Evolutionary conservation across 92 coral and sea anemone genomes (phyloP), one percentile per base, ranked within the genome.

Genomic region (Muricea muricata): DNA sequence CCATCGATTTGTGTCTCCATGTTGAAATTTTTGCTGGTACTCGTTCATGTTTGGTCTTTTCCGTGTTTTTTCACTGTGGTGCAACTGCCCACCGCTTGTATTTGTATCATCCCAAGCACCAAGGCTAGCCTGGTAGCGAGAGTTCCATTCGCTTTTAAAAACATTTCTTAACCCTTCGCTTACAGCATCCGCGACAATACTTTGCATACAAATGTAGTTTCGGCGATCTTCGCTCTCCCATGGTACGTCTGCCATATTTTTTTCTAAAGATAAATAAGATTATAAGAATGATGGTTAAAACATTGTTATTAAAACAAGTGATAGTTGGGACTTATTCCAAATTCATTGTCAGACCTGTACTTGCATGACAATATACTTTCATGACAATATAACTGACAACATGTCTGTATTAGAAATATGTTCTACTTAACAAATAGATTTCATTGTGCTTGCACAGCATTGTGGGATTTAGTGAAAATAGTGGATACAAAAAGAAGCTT

Each of bases 91-190:
- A 15, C 93, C 89, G 18, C 88, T 91, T 45, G 24, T 46, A 26
- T 47, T 17, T 18, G 87, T 84, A 80, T 91, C 89, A 34, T 75
- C 48, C 94, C 94, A 91, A 33, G 37, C 35, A 0, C 92, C 94
- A 3, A 78, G 78, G 0, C 69, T 77, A 2, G 34, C 2, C 35
- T 67, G 73, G 81, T 88, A 73, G 7, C 89, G 46, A 25, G 26
- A 31, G 74, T 87, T 70, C 91, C 93, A 87, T 26, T 48, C 56
- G 3, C 13, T 11, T 12, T 3, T 18, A 48, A 48, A 48, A 3
- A 48, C 15, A 7, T 48, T 48, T 18, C 56, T 48, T 10, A 48
- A 48, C 15, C 15, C 80, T 35, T 88, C 90, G 31, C 87, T 85
- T 6, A 88, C 65, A 47, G 78, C 75, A 28, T 47, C 69, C 8